Percentiles rank a stretch among this genome's conserved stretches.
Conservation (phyloP, 2,797 vertebrate genomes). For the Melanotaenia trifasciata region DNA sequence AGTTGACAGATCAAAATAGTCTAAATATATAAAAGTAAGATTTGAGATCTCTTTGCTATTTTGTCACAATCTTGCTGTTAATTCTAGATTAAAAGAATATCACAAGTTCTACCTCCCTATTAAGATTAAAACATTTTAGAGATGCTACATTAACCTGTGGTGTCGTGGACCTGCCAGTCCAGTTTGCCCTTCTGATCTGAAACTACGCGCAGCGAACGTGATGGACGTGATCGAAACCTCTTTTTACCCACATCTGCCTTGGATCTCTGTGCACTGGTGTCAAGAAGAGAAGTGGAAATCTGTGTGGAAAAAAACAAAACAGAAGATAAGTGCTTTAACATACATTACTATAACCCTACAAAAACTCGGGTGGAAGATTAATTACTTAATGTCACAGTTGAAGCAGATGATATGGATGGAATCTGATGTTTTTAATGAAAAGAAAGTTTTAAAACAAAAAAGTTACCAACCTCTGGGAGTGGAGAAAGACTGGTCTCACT, state of each 20-base stretch:
- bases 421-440: not conserved
- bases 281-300: constrained; percentile 85
- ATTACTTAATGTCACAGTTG: constrained; percentile 11
- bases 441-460: not conserved
- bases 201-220: constrained; percentile 74
- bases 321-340: constrained; percentile 10
- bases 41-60: not conserved
- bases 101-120: not conserved
- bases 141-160: constrained; percentile 80
- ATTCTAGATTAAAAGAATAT: not conserved
- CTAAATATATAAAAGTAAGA: constrained; percentile 15
- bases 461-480: constrained; percentile 77
- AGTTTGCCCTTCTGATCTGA: constrained; percentile 8
- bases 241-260: constrained; percentile 86
- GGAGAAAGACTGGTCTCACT: constrained; percentile 36
- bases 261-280: constrained; percentile 86
- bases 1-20: constrained; percentile 3
- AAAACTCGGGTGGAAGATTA: not conserved
- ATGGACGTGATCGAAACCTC: constrained; percentile 79
- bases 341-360: not conserved
- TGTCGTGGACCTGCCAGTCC: constrained; percentile 86
- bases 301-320: constrained; percentile 56
- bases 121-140: not conserved
- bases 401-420: not conserved
- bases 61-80: not conserved